A percentile compares a stretch with the other conserved stretches of the same genome.
Conservation (phyloP, 2,888 invertebrate genomes). For the Ichneumoninae sp. region DNA sequence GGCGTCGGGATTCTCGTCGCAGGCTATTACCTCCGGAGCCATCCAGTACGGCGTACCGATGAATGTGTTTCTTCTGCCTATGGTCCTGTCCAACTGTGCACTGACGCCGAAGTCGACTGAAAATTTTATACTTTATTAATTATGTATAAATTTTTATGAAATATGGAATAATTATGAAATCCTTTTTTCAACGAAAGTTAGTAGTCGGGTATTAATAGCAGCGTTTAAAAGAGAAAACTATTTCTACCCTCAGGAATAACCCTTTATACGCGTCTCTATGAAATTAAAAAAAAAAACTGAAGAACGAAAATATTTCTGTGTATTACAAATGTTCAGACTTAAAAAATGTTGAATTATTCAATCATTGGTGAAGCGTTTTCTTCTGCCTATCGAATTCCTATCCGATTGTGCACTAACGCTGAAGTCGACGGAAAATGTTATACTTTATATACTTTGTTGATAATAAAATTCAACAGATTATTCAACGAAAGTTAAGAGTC, state of each 20-base stretch:
- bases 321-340: neutral
- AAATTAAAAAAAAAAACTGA: neutral
- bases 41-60: conserved; percentile 99
- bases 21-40: conserved; percentile 99
- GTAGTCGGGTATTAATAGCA: neutral
- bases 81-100: conserved; percentile 99
- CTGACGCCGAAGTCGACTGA: conserved; percentile 99
- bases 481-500: too few species aligned
- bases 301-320: neutral
- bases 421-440: conserved; percentile 93
- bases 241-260: neutral
- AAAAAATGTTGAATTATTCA: neutral
- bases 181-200: neutral
- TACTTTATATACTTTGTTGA: neutral
- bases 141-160: neutral
- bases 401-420: conserved; percentile 99
- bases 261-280: neutral
- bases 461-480: too few species aligned
- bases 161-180: too few species aligned
- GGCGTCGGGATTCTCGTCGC: conserved; percentile 99
- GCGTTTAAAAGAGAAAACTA: neutral
- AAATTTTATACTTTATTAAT: conserved; percentile 66
- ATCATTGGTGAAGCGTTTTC: conserved; percentile 31
- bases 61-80: conserved; percentile 99
- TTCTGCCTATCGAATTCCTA: conserved; percentile 92